Evolutionary conservation across 2,888 invertebrate species (phyloP), one percentile per base, ranked within the genome.

Genomic region (Rhynchonema sp.): DNA sequence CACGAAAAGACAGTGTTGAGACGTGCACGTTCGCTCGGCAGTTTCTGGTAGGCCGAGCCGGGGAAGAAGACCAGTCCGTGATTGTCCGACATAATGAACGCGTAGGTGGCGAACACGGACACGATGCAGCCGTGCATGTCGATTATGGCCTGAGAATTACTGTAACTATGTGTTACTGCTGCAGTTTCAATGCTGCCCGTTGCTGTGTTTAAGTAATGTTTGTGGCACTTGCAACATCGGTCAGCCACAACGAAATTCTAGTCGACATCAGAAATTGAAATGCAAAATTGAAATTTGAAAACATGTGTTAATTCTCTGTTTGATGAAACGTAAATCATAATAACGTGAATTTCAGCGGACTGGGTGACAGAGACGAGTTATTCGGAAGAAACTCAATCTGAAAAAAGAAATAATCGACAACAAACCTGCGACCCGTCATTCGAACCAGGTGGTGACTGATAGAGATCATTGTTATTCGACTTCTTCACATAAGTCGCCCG

Each of bases 31-130:
- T 57, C 46, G 17, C 27, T 30, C 22, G 46, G 46, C 46, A 6
- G 57, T 6, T 23, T 2, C 57, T 2, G 23, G 27, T 57, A 57
- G 46, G 57, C 57, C 46, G 57, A 57, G 26, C 57, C 57, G 27
- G 57, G 57, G 26, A 57, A 46, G 46, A 57, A 57, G 9, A 57
- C 57, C 17, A n/a, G 22, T 2, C 46, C 46, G 17, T 46, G 17
- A 2, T 23, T 6, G 38, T 57, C 46, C n/a, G 46, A 57, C 46
- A 23, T 20, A 25, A 57, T 38, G 57, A 46, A 57, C 26, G 26
- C 57, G 57, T 46, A 57, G 6, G 57, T 57, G 9, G 38, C 57
- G 27, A 23, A 6, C 26, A 46, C 25, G 2, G 30, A 22, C 30
- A n/a, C 9, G 25, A 57, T 27, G 26, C 3, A 6, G 27, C 57